A percentile compares a stretch with the other conserved stretches of the same genome.
Conservation (phyloP, 2,113 vertebrate genomes). For the Coreoperca whiteheadi region DNA sequence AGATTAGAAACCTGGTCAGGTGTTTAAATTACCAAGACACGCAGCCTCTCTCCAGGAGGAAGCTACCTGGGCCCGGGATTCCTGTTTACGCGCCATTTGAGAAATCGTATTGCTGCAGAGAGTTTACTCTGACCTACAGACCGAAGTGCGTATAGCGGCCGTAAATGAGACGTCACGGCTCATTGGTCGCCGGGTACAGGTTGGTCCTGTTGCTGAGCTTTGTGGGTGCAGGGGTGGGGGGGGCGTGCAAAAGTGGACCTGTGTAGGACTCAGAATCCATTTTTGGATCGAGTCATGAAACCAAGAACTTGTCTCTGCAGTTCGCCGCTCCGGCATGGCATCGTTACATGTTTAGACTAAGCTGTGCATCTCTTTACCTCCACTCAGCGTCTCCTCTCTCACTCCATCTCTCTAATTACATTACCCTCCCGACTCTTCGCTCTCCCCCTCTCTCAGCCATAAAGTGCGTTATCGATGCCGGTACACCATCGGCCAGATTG, state of each 20-base stretch:
- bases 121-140: no score
- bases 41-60: background rate
- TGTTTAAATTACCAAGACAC: background rate
- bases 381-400: slow-evolving; percentile 27
- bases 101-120: no score
- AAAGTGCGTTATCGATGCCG: slow-evolving; percentile 65
- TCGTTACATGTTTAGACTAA: background rate
- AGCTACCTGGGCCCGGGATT: no score
- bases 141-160: no score
- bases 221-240: no score
- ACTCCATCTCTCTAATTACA: no score
- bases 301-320: background rate
- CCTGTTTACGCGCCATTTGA: no score
- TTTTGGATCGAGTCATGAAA: background rate
- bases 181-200: no score
- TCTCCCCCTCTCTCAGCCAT: slow-evolving; percentile 38
- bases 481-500: slow-evolving; percentile 68
- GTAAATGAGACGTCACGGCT: no score
- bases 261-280: background rate
- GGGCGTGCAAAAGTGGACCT: no score
- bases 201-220: no score
- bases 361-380: background rate
- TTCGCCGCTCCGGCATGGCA: background rate
- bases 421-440: background rate
- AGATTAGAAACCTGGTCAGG: background rate